Percentiles rank a stretch among this genome's conserved stretches.
Evolutionary conservation across 2,113 vertebrate species (phyloP).

Genomic region (Takifugu flavidus): DNA sequence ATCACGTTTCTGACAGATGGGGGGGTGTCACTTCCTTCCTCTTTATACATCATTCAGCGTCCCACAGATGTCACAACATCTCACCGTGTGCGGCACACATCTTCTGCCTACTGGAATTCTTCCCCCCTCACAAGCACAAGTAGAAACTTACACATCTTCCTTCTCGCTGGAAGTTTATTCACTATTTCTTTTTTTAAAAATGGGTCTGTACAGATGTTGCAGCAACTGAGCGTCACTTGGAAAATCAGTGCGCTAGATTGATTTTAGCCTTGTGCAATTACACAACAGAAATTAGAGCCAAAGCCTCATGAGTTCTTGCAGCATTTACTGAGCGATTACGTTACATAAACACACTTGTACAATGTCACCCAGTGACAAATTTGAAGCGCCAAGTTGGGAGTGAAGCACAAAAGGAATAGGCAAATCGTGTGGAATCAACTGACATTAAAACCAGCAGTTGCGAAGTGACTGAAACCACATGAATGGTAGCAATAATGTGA

Average conservation of each 20-base stretch:
- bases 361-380: slow-evolving; percentile 14
- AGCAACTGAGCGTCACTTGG: not conserved
- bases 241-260: slow-evolving; percentile 1
- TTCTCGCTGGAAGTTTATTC: slow-evolving; percentile 5
- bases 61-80: slow-evolving; percentile 10
- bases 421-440: not conserved
- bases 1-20: slow-evolving; percentile 3
- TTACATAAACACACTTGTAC: slow-evolving; percentile 26
- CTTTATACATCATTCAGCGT: slow-evolving; percentile 25
- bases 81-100: not conserved
- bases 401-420: slow-evolving; percentile 4
- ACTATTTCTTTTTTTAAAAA: no score
- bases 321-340: slow-evolving; percentile 19
- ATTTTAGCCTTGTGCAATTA: slow-evolving; percentile 23
- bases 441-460: slow-evolving; percentile 2
- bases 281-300: slow-evolving; percentile 26
- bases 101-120: not conserved
- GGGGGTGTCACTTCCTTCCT: slow-evolving; percentile 23
- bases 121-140: not conserved
- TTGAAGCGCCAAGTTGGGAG: slow-evolving; percentile 1
- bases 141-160: no score
- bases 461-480: not conserved
- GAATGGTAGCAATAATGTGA: slow-evolving; percentile 8
- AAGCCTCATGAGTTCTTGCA: slow-evolving; percentile 8
- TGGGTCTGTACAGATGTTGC: slow-evolving; percentile 2